These are phyloP conservation scores for Antheraea assamensis DNA, from an alignment of 2,888 invertebrate species.

Conservation along the genomic window DNA sequence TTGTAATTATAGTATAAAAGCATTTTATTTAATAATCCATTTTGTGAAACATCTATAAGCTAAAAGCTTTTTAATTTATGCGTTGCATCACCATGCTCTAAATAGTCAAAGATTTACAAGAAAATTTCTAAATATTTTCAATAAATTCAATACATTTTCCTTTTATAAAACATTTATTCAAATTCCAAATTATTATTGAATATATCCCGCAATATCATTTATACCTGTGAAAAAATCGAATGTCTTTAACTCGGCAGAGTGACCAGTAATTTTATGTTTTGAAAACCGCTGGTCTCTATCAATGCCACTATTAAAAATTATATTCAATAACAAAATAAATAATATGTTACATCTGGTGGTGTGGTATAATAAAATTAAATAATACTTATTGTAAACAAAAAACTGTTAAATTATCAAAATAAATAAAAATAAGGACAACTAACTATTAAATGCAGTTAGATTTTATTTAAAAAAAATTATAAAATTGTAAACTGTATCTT, in stretches of 20 bases:
- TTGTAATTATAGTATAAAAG: background rate
- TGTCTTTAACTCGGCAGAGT: background rate
- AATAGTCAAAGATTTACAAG: background rate
- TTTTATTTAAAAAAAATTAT: conserved; percentile 1
- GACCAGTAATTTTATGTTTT: background rate
- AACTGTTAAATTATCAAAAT: background rate
- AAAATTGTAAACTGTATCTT: conserved; percentile 6
- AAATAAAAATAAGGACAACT: conserved; percentile 35
- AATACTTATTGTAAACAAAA: conserved; percentile 12
- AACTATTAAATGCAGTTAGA: conserved; percentile 21
- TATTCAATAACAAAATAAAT: background rate
- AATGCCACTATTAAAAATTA: background rate
- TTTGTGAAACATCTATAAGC: background rate
- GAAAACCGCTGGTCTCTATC: background rate
- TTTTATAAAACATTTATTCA: background rate
- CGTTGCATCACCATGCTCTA: background rate
- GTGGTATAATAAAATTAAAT: conserved; percentile 5
- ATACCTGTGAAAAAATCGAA: background rate
- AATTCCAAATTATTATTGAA: background rate
- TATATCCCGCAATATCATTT: background rate
- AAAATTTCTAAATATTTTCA: background rate
- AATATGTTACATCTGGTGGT: conserved; percentile 11
- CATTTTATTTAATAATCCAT: background rate
- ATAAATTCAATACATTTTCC: background rate
- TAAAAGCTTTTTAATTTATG: background rate